Base-by-base conservation (phyloP, 2,113 vertebrate species). In the Scopus umbretta region DNA sequence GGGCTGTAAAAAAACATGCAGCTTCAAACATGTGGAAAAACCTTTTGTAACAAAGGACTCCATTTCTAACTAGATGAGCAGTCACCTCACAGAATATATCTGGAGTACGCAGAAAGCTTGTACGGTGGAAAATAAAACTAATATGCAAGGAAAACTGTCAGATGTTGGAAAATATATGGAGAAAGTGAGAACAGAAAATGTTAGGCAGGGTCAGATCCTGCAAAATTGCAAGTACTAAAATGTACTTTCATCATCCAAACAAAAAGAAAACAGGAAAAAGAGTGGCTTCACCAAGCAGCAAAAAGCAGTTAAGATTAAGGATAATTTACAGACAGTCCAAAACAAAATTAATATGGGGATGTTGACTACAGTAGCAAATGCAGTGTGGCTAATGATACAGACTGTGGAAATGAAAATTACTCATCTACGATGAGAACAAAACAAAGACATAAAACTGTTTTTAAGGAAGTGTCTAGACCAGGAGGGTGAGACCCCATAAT, bases 261-360 rank as follows among this genome's bases (percentile, higher is more conserved):
- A 93, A 94, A 89, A 95, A 65, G 56, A 87, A 92, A 94, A 66
- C 5, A 25, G 14, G 34, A 50, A 56, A 78, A 74, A 75, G 21
- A 52, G 34, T 83, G 53, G 27, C 36, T 89, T 95, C 34, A 65
- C 26, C 34, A 81, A 82, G 56, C n/a, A 95, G 61, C 23, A 87
- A 90, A 87, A 87, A 13, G 2, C 43, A 72, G 63, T 85, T 85
- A 85, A 86, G 78, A 93, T 82, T 93, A 90, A 89, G 95, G 84
- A 94, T 20, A 52, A 91, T 80, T 93, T 94, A 52, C 43, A 91
- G 61, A 27, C 50, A 89, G 68, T n/a, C 27, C 52, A 89, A 94
- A 96, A 29, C 34, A 91, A 94, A 97, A 94, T 87, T 85, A 93
- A 82, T 94, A 88, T 66, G 36, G 45, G 17, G 70, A 82, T 91